These are phyloP conservation scores for Pseudachorutes palmiensis DNA, from an alignment of 1,140 invertebrate species.

Conservation along the genomic window DNA sequence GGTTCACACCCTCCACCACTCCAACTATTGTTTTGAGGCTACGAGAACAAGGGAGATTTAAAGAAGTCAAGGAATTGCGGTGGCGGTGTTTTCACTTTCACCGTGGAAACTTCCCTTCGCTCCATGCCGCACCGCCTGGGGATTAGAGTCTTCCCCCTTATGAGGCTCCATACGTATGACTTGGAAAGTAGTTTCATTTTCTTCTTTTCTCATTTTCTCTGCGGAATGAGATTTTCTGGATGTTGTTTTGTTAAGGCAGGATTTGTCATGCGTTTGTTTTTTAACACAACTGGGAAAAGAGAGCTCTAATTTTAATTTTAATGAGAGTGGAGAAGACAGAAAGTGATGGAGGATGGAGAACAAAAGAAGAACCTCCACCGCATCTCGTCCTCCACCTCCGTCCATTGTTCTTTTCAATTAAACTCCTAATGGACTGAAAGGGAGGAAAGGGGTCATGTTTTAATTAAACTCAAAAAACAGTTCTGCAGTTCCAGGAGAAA, in stretches of 20 bases:
- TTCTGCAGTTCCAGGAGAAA: too few relatives aligned
- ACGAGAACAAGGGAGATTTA: too few relatives aligned
- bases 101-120: too few relatives aligned
- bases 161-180: too few relatives aligned
- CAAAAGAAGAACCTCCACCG: background rate
- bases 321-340: background rate
- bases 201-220: background rate
- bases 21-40: too few relatives aligned
- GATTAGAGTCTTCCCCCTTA: too few relatives aligned
- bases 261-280: too few relatives aligned
- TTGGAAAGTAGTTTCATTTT: background rate
- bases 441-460: background rate
- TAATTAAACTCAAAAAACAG: background rate
- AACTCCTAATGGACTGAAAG: background rate
- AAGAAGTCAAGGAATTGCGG: too few relatives aligned
- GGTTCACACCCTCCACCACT: too few relatives aligned
- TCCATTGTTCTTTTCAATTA: constrained; percentile 3
- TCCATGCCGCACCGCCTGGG: too few relatives aligned
- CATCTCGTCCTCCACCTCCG: background rate
- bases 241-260: too few relatives aligned
- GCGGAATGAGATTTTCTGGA: background rate
- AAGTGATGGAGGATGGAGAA: background rate
- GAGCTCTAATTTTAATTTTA: background rate
- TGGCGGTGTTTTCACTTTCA: too few relatives aligned
- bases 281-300: background rate